Percentiles rank a stretch among this genome's conserved stretches.
These are phyloP conservation scores for Asteroscopus sphinx DNA, from an alignment of 2,888 invertebrate species.

Conservation along the genomic window DNA sequence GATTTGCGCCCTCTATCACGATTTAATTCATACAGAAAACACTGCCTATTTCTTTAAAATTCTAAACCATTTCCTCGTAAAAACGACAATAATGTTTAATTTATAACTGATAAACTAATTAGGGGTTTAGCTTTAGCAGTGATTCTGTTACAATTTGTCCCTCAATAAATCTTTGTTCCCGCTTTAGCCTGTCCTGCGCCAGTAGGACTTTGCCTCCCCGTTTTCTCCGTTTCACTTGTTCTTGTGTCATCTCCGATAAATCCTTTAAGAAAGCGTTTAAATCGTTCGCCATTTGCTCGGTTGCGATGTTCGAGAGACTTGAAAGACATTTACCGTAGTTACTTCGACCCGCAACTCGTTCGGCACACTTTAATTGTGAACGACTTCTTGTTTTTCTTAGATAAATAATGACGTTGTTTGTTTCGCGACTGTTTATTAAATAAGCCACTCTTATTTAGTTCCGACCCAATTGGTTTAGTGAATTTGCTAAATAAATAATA, in stretches of 20 bases:
- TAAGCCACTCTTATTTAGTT: constrained; percentile 32
- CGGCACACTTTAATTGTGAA: constrained; percentile 49
- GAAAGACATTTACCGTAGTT: constrained; percentile 52
- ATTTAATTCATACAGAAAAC: not conserved
- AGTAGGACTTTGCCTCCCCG: constrained; percentile 53
- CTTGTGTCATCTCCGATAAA: constrained; percentile 61
- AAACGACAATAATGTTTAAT: constrained; percentile 49
- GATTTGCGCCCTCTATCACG: too few species aligned
- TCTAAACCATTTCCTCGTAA: constrained; percentile 25
- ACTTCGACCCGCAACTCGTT: constrained; percentile 44
- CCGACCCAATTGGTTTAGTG: constrained; percentile 31
- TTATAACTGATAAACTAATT: constrained; percentile 64
- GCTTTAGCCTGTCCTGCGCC: constrained; percentile 55
- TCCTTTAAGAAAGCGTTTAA: constrained; percentile 62
- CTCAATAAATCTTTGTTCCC: constrained; percentile 65
- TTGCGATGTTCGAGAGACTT: constrained; percentile 51
- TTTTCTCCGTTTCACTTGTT: constrained; percentile 59
- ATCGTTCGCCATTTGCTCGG: constrained; percentile 58
- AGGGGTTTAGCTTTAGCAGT: constrained; percentile 56
- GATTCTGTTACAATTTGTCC: constrained; percentile 66
- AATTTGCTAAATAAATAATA: constrained; percentile 34
- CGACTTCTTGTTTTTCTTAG: constrained; percentile 41
- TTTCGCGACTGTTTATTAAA: constrained; percentile 30
- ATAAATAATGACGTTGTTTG: constrained; percentile 38
- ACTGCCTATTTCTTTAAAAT: too few species aligned